Evolutionary conservation across 2,113 vertebrate genomes (phyloP).

Genomic region (Crotalus tigris): DNA sequence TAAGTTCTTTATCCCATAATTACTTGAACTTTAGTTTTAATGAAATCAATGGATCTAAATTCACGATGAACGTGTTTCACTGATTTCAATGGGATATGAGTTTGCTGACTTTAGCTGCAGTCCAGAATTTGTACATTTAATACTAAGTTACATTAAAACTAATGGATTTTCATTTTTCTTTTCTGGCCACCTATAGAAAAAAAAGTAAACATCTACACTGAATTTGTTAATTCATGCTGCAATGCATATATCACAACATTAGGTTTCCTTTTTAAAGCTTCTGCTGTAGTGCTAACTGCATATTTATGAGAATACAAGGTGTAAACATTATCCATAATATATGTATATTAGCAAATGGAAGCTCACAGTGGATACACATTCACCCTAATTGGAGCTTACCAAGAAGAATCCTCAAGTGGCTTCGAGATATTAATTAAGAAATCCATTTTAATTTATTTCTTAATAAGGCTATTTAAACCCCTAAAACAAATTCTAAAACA

Average conservation of each 20-base stretch:
- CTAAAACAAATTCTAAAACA: neutral
- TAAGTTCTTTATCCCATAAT: too few relatives aligned
- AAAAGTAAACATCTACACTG: neutral
- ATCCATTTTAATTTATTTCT: neutral
- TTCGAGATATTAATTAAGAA: slow-evolving; percentile 40
- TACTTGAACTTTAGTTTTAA: too few relatives aligned
- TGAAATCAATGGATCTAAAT: neutral
- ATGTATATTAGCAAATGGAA: slow-evolving; percentile 55
- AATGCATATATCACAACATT: slow-evolving; percentile 55
- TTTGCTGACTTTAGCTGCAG: neutral
- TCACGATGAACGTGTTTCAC: neutral
- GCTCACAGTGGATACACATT: slow-evolving; percentile 59
- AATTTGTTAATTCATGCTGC: slow-evolving; percentile 45
- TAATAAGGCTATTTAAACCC: slow-evolving; percentile 21
- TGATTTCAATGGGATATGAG: neutral
- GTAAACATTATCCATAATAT: slow-evolving; percentile 61
- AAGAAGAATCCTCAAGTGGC: slow-evolving; percentile 37
- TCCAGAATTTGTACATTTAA: neutral
- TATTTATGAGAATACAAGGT: slow-evolving; percentile 52
- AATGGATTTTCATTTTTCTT: slow-evolving; percentile 2
- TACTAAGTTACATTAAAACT: neutral
- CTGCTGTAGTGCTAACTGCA: slow-evolving; percentile 54
- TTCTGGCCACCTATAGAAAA: slow-evolving; percentile 6
- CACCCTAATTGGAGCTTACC: slow-evolving; percentile 53
- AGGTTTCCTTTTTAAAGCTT: slow-evolving; percentile 40